A percentile compares a stretch with the other conserved stretches of the same genome.
phyloP scores from a whole-genome alignment of 2,888 invertebrate genomes.

The Agrilus mali region DNA sequence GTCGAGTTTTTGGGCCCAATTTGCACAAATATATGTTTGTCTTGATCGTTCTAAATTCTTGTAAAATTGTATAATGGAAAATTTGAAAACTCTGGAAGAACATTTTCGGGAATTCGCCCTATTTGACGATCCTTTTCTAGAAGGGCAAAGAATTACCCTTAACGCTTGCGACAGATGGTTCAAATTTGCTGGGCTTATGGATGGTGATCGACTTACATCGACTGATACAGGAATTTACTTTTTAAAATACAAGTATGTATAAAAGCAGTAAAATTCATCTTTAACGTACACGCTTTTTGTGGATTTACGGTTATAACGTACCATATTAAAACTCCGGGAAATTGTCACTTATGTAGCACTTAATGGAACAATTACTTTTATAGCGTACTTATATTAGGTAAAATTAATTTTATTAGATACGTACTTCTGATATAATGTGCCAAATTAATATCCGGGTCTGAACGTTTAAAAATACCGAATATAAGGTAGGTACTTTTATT shows the following conservation, averaged over 20 bases:
- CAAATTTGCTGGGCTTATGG: constrained; percentile 72
- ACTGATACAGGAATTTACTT: constrained; percentile 85
- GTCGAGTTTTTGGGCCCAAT: background rate
- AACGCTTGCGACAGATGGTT: constrained; percentile 90
- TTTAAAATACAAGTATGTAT: constrained; percentile 67
- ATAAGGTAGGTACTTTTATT: too few relatives aligned
- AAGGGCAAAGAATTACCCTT: constrained; percentile 72
- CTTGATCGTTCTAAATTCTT: background rate
- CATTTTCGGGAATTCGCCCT: constrained; percentile 72
- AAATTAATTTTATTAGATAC: too few relatives aligned
- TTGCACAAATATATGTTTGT: background rate
- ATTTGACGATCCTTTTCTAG: constrained; percentile 77
- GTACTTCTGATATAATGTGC: too few relatives aligned
- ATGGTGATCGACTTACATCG: constrained; percentile 66
- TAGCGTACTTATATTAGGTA: too few relatives aligned
- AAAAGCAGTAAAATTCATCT: too few relatives aligned
- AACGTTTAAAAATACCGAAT: too few relatives aligned
- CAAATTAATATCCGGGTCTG: too few relatives aligned
- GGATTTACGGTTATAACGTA: too few relatives aligned
- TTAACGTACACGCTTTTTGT: too few relatives aligned
- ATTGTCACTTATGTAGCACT: too few relatives aligned
- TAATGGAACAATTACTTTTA: too few relatives aligned
- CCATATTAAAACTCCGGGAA: too few relatives aligned
- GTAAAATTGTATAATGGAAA: background rate
- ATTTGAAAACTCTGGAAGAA: constrained; percentile 39